Evolutionary conservation across 2,888 invertebrate species (phyloP), one percentile per base, ranked within the genome.

Genomic region (Pimpla rufipes): DNA sequence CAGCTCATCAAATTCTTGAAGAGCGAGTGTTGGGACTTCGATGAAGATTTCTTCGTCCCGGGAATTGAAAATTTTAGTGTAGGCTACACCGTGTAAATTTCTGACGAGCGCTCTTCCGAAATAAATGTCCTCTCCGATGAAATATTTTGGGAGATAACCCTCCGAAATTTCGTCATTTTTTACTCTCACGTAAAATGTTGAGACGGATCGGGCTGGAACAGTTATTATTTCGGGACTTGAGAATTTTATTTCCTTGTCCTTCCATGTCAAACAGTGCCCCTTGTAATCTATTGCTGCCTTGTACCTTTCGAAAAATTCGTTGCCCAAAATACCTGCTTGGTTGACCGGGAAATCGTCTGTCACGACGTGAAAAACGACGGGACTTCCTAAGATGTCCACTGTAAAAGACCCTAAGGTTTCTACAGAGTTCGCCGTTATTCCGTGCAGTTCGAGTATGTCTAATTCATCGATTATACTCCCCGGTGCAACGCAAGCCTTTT

Each of bases 41-140:
- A 64, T 42, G n/a, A 10, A 2, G 13, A 79, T 35, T 11, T 64
- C 42, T 64, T 64, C 40, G 5, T 64, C 40, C 10, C 64, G 1
- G 0, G 64, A 16, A 4, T 64, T 64, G 21, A 13, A 42, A 10
- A 64, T 16, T 13, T 21, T 18, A 0, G 64, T 40, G 13, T 37
- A 62, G 3, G 42, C 52, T 11, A 59, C 47, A 18, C 77, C 77
- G 3, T 23, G 23, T 5, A 37, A 13, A 47, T 77, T 77, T n/a
- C 37, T 62, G 29, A 81, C 77, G 21, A 81, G 21, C 35, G 55
- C 81, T 76, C 68, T 50, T 6, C 81, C 70, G 52, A 78, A 71
- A 37, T 78, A 78, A 57, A 80, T 57, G 5, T 68, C 59, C 4
- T 66, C 57, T 23, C 70, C 76, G 11, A 64, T 21, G n/a, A 62